Percentiles rank a stretch among this genome's conserved stretches.
These are phyloP conservation scores for Dendrolimus punctatus DNA, from an alignment of 1,140 invertebrate species.

Conservation along the genomic window DNA sequence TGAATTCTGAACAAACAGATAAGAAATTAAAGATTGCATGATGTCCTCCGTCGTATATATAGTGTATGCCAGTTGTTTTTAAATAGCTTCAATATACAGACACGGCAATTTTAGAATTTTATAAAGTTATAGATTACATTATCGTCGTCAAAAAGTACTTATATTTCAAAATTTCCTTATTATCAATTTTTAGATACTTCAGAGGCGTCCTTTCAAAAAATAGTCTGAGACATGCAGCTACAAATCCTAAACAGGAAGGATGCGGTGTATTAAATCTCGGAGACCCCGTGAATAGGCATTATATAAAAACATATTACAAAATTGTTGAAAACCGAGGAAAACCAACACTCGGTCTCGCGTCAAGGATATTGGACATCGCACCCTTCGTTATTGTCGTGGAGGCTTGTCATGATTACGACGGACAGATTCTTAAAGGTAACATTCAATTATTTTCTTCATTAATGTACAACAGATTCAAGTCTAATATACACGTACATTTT, in stretches of 20 bases:
- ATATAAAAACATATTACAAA: slow-evolving; percentile 82
- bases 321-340: slow-evolving; percentile 71
- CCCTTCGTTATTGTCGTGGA: slow-evolving; percentile 17
- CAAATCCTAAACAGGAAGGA: slow-evolving; percentile 26
- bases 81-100: too few species aligned
- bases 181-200: slow-evolving; percentile 21
- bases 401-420: slow-evolving; percentile 8
- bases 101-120: too few species aligned
- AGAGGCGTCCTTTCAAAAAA: slow-evolving; percentile 28
- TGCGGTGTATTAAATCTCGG: slow-evolving; percentile 46
- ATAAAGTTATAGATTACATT: not conserved
- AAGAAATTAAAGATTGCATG: too few species aligned
- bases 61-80: too few species aligned
- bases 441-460: too few species aligned
- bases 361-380: slow-evolving; percentile 16
- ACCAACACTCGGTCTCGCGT: slow-evolving; percentile 12
- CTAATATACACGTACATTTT: too few species aligned
- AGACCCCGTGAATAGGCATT: slow-evolving; percentile 20
- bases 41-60: too few species aligned
- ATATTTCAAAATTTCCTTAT: not conserved
- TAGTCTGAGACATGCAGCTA: slow-evolving; percentile 26
- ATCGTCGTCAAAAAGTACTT: not conserved
- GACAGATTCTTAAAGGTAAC: slow-evolving; percentile 7
- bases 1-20: too few species aligned
- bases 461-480: too few species aligned